These are phyloP conservation scores for Amphiprion percula DNA, from an alignment of 2,113 vertebrate genomes.

Conservation along the genomic window DNA sequence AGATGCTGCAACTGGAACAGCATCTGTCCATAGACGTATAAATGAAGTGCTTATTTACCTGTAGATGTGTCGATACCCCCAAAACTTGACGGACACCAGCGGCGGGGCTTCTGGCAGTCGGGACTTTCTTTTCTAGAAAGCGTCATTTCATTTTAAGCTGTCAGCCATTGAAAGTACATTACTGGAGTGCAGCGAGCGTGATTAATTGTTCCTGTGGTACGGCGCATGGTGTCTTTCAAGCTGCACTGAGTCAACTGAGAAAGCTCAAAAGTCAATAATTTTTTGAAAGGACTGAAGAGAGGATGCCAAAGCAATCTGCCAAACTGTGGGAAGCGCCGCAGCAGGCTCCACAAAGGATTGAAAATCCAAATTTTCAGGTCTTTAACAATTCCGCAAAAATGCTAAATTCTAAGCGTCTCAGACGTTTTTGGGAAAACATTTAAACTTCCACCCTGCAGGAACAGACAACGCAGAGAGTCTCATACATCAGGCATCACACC, in stretches of 20 bases:
- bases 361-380: background rate
- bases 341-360: background rate
- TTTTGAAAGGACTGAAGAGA: background rate
- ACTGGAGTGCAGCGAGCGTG: background rate
- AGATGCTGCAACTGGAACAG: background rate
- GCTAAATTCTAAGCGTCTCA: too few relatives aligned
- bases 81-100: background rate
- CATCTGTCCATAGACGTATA: background rate
- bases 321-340: conserved; percentile 6
- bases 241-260: background rate
- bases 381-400: background rate
- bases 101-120: background rate
- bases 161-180: background rate
- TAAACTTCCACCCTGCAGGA: too few relatives aligned
- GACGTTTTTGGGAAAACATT: too few relatives aligned
- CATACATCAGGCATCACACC: too few relatives aligned
- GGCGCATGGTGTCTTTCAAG: background rate
- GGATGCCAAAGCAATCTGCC: conserved; percentile 23
- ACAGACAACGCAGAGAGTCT: too few relatives aligned
- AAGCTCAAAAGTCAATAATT: background rate
- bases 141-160: background rate
- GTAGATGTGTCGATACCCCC: background rate
- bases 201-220: background rate
- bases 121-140: background rate
- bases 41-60: background rate